Base-by-base conservation (phyloP, 1,140 invertebrate genomes). In the Listronotus oregonensis region DNA sequence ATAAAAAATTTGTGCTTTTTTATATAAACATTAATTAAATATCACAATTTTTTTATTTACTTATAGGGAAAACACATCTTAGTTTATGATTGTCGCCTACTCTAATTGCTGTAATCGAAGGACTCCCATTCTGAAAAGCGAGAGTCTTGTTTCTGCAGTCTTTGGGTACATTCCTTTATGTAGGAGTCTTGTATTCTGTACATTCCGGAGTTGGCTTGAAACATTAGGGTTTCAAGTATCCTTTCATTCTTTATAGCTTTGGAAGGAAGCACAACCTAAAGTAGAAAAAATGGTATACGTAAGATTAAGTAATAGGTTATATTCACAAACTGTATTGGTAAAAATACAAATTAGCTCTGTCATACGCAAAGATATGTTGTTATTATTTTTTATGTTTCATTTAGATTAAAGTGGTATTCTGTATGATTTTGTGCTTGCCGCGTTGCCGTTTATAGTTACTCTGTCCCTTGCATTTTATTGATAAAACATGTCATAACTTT, bases 191-290 rank as follows among this genome's bases (percentile, higher is more conserved):
- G 91, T 74, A 96, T 93, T 34, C 93, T 85, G 80, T 94, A 96
- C 83, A 95, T 95, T 14, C 94, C 94, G 0, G 92, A 89, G 78
- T 95, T 95, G 34, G 94, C 93, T 82, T 97, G 94, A 76, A 90
- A 92, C 90, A 95, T 94, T 21, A 97, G 82, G 0, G 94, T 97
- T 79, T 95, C 93, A 64, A 97, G 83, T 65, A 97, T 96, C 32
- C 90, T 84, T 77, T 96, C 93, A 78, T 97, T 95, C 74, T 92
- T 94, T 68, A 96, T 95, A 12, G 94, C 92, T 79, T 96, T 96
- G 40, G 92, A 93, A 43, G 94, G 94, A 67, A 96, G 80, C 40
- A 97, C 94, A 69, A 95, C 90, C 89, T 90, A 79, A 34, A 68
- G 64, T 17, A 55, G 51, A 61, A 55, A 42, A 62, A 11, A 10